Percentiles rank a stretch among this genome's conserved stretches.
Evolutionary conservation across 2,113 vertebrate genomes (phyloP).

Genomic region (Gymnogyps californianus): DNA sequence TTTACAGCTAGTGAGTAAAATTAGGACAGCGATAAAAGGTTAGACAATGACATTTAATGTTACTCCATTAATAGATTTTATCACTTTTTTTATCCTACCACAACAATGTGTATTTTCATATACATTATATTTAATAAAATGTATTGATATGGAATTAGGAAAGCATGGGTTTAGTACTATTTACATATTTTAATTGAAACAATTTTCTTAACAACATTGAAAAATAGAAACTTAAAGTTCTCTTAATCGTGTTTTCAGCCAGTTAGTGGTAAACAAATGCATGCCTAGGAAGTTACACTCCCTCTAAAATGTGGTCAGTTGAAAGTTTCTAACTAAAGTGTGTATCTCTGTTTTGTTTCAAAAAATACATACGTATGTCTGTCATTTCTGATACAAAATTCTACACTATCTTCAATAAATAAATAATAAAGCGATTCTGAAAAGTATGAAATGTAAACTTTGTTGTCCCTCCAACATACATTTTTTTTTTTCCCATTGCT

Average conservation of each 20-base stretch:
- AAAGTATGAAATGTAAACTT: slow-evolving; percentile 86
- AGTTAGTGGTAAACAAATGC: slow-evolving; percentile 62
- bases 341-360: slow-evolving; percentile 66
- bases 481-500: slow-evolving; percentile 20
- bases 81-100: slow-evolving; percentile 57
- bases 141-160: slow-evolving; percentile 63
- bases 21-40: slow-evolving; percentile 17
- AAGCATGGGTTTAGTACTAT: slow-evolving; percentile 54
- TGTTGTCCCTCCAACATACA: slow-evolving; percentile 63
- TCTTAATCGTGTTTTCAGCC: slow-evolving; percentile 55
- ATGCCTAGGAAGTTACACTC: slow-evolving; percentile 59
- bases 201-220: slow-evolving; percentile 67
- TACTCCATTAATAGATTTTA: slow-evolving; percentile 45
- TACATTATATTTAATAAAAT: slow-evolving; percentile 66
- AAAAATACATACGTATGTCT: slow-evolving; percentile 77
- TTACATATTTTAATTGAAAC: slow-evolving; percentile 67
- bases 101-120: slow-evolving; percentile 61
- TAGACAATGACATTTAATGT: slow-evolving; percentile 51
- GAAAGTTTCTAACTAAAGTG: slow-evolving; percentile 71
- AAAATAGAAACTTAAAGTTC: slow-evolving; percentile 68
- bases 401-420: slow-evolving; percentile 79
- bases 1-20: slow-evolving; percentile 22
- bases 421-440: slow-evolving; percentile 77
- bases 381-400: slow-evolving; percentile 77
- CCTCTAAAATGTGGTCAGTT: slow-evolving; percentile 47